Base-by-base conservation (phyloP, 2,888 invertebrate genomes). In the Drosophila parthenogenetica region DNA sequence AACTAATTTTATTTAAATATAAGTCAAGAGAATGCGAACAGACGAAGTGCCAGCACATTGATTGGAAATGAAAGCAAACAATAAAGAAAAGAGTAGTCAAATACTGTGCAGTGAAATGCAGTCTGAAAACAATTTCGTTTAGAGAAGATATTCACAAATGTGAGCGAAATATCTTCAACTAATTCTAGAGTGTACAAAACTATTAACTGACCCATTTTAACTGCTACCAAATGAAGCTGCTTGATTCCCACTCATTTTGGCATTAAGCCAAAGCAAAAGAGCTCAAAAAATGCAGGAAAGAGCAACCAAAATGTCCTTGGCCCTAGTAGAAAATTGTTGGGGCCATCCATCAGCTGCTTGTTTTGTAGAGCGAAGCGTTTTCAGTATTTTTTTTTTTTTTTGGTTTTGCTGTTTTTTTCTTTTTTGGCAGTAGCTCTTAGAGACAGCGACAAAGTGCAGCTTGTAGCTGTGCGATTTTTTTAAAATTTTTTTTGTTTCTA, bases 1-100 rank as follows among this genome's bases (percentile, higher is more conserved):
- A 85, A 79, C 78, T 87, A 89, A 87, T 87, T 85, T 89, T 89
- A 87, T 84, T 87, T 87, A 82, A 89, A 89, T 82, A 75, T 72
- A 81, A 78, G 71, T 79, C 79, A 73, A 79, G 1, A 17, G 37
- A 16, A 55, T 46, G n/a, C 25, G 22, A 29, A 25, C 35, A 53
- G 17, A 48, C 19, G 17, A 51, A 61, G 45, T 42, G 45, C 29
- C 35, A 60, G 29, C 42, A 70, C 53, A 69, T 63, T 60, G 76
- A 65, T 58, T 70, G 70, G 46, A 51, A 55, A 51, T 37, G 54
- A 60, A 55, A 8, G 5, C n/a, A 37, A 17, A 43, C 39, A 37
- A 57, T 40, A 10, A 14, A 37, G 14, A 13, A 8, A n/a, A 42
- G 8, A 37, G 2, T 8, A 7, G 10, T 16, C 13, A 37, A 39